Base-by-base conservation (phyloP, 2,888 invertebrate species). In the Dicycla oo region DNA sequence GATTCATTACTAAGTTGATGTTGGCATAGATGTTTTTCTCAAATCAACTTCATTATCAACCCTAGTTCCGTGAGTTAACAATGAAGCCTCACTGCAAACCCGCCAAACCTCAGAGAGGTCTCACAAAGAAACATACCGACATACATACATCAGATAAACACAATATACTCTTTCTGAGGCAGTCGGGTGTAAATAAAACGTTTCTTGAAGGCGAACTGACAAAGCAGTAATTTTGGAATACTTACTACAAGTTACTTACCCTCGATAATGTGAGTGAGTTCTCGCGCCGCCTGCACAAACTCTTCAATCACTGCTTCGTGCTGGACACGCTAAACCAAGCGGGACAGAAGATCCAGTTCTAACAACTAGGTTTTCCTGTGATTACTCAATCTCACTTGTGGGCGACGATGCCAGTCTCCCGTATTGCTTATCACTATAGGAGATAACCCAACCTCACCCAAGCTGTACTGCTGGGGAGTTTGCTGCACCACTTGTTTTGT, bases 281-380 rank as follows among this genome's bases (percentile, higher is more conserved):
- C 75, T 61, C 30, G 74, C 64, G 54, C 65, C 23, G n/a, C 10
- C 30, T 66, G 69, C 45, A 30, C 75, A 20, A 30, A 69, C 69
- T 58, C 58, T 60, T 70, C 70, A 51, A 75, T 79, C 78, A 81
- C 54, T 53, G 51, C 45, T 64, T 67, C 81, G 77, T 76, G 78
- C 53, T 34, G n/a, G 1, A 3, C 10, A 34, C 38, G 26, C 13
- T 2, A 10, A 4, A 7, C 4, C 4, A 0, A 8, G n/a, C 18
- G 3, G 0, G 0, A 15, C 62, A 75, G 69, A 76, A 75, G 58
- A 45, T 23, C 1, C 38, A 38, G 8, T 38, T 38, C 38, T 38
- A 38, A 38, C 38, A 38, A 38, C 34, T 34, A 34, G 34, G 38
- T 38, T 38, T 38, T 38, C 38, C 38, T 38, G 7, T 38, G 0